Conservation (phyloP, 2,888 invertebrate genomes). For the Caenorhabditis sp. region DNA sequence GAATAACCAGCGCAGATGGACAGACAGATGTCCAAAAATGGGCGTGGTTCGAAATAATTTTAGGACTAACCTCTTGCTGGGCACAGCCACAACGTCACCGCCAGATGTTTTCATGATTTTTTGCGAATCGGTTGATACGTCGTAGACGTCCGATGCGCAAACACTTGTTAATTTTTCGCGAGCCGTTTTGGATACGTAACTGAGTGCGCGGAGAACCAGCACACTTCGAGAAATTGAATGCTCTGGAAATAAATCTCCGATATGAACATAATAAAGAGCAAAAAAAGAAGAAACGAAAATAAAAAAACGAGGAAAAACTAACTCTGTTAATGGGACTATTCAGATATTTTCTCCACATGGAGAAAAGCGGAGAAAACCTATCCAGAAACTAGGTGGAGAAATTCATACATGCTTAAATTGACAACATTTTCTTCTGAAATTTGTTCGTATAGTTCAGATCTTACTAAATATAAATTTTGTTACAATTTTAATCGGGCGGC, state of each 20-base stretch:
- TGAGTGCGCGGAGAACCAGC: not conserved
- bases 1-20: not conserved
- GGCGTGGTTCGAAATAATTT: not conserved
- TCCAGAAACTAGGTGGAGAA: too few relatives aligned
- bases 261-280: too few relatives aligned
- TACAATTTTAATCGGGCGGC: too few relatives aligned
- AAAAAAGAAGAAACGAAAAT: too few relatives aligned
- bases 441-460: too few relatives aligned
- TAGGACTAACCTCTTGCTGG: not conserved
- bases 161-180: slow-evolving; percentile 10
- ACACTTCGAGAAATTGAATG: not conserved
- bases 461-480: too few relatives aligned
- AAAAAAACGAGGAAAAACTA: too few relatives aligned
- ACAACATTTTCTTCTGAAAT: too few relatives aligned
- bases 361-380: too few relatives aligned
- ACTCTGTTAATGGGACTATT: too few relatives aligned
- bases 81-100: not conserved
- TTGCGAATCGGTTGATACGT: not conserved
- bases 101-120: not conserved
- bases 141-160: slow-evolving; percentile 9
- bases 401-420: too few relatives aligned
- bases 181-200: slow-evolving; percentile 2
- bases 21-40: not conserved
- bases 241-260: not conserved
- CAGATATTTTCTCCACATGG: too few relatives aligned